Base-by-base conservation (phyloP, 2,113 vertebrate genomes). In the Hypocryptadius cinnamomeus region DNA sequence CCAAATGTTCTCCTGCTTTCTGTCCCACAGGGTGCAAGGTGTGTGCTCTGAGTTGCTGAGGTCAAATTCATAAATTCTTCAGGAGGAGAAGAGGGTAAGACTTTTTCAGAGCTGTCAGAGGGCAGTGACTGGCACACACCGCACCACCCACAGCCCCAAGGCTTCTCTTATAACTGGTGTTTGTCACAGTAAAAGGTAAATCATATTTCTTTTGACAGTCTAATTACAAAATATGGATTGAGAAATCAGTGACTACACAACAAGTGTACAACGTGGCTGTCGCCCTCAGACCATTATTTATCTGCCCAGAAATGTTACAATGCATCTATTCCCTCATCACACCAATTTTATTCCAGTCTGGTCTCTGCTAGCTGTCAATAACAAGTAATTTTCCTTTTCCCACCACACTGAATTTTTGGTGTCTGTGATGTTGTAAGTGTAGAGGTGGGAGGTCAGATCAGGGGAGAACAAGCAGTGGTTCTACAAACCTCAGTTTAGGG, bases 101-200 rank as follows among this genome's bases (percentile, higher is more conserved):
- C 20, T 50, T 24, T 60, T 33, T 63, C 68, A 90, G 60, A 37
- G 42, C 54, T 79, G 47, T 39, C 45, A 93, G 51, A 79, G 73
- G 45, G 30, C 27, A 89, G 17, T 7, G 51, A 14, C 73, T 81
- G 61, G 31, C 47, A 44, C 30, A 48, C 15, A 28, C 5, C 40
- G 27, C 20, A 9, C 28, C 30, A 31, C 15, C 2, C 4, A 17
- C 31, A 64, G 20, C 8, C 28, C 13, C 0, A 0, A 0, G 13
- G 22, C 19, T 77, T 65, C 71, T 77, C 8, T 25, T 57, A 5
- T 1, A 54, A 5, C 42, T 50, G 30, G 24, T 16, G 2, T 8
- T 83, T 61, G 53, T 31, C 79, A 28, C 8, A 47, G 42, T 15
- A 47, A 77, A 69, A 82, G 10, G 16, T 23, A 59, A 27, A 40